Base-by-base conservation (phyloP, 2,113 vertebrate genomes). In the Edolisoma coerulescens region DNA sequence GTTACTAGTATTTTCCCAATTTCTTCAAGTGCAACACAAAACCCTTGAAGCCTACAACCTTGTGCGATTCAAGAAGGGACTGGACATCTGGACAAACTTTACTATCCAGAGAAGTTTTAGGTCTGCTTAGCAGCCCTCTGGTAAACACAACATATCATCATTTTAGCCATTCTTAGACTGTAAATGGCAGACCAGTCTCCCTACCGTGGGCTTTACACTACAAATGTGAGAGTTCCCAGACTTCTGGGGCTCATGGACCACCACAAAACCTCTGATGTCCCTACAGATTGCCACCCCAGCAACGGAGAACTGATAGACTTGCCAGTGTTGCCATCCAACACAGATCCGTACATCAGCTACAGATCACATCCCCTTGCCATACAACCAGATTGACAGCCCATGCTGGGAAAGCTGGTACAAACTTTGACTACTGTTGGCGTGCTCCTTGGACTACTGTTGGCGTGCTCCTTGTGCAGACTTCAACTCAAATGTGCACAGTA, bases 381-480 rank as follows among this genome's bases (percentile, higher is more conserved):
- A 33, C 21, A 84, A 18, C 44, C 80, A 95, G 93, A 95, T 90
- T 97, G 92, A 93, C 92, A 94, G 82, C 92, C 85, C 90, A 23
- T 96, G 85, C 85, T 95, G 95, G 85, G 88, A 93, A 94, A 93
- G 82, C 85, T 83, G 39, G 83, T 90, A 54, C 79, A 90, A 95
- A 95, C 68, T 95, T 84, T 78, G 69, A 92, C 84, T 95, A 71
- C 70, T 87, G 60, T 63, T 95, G 94, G 87, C 77, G 49, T 89
- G 80, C 65, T 95, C 87, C 81, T 91, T 57, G 54, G 69, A 92
- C 84, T 95, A 71, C 70, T 87, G 60, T 63, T 95, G 94, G 87
- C 77, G 49, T 89, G 80, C 65, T 95, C 87, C 81, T 91, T 57
- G 54, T 65, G 39, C 89, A 94, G 91, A 89, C 93, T 94, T 87